Evolutionary conservation across 2,797 vertebrate genomes (phyloP).

Genomic region (Somateria mollissima): DNA sequence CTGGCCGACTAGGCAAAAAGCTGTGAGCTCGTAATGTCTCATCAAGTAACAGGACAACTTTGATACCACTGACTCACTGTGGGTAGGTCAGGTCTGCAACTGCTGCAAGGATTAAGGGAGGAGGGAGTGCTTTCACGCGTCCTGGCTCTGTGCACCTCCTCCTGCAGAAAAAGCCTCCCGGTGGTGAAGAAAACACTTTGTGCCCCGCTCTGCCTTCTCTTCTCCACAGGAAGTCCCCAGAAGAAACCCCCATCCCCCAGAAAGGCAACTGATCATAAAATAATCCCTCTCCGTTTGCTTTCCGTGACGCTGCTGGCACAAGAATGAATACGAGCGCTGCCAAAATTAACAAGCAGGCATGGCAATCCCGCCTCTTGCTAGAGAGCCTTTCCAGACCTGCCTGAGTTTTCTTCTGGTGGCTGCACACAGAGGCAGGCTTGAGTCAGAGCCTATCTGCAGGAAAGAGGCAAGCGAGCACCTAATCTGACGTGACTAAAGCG

Average conservation of each 20-base stretch:
- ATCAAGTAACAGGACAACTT: neutral
- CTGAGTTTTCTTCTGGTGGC: neutral
- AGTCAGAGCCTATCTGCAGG: neutral
- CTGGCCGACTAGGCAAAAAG: neutral
- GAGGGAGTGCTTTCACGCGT: neutral
- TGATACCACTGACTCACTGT: neutral
- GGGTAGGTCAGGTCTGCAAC: neutral
- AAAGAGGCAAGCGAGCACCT: neutral
- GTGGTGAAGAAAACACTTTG: neutral
- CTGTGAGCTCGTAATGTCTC: neutral
- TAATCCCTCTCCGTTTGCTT: neutral
- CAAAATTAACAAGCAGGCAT: constrained; percentile 40
- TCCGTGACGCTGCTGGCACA: constrained; percentile 11
- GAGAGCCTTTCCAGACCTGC: constrained; percentile 41
- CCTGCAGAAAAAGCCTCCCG: rapidly evolving
- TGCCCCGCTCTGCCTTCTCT: neutral
- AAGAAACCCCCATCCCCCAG: neutral
- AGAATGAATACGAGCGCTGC: rapidly evolving
- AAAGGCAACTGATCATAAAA: neutral
- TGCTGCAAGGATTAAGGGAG: neutral
- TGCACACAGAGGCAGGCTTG: neutral
- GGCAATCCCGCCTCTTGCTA: constrained; percentile 1
- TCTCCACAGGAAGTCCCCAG: neutral
- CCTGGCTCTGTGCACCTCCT: neutral
- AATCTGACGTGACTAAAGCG: neutral